These are phyloP conservation scores for Micronycteris hirsuta DNA, from an alignment of 2,113 vertebrate genomes.

Conservation along the genomic window DNA sequence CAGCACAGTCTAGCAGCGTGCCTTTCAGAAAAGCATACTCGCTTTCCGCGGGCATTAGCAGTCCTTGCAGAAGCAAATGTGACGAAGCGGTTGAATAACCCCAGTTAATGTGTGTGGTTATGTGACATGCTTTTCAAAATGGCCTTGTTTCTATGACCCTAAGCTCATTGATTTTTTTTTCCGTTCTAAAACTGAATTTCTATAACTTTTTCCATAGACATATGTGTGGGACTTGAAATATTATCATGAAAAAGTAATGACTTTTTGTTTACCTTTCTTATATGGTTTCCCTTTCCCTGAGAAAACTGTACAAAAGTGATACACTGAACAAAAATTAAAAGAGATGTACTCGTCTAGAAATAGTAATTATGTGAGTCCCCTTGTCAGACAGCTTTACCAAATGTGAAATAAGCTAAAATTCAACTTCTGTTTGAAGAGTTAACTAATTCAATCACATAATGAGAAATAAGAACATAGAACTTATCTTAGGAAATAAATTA, in stretches of 20 bases:
- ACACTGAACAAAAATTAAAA: background rate
- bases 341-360: background rate
- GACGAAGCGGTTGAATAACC: background rate
- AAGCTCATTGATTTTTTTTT: background rate
- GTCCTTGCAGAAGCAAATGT: background rate
- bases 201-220: background rate
- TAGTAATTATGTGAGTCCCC: background rate
- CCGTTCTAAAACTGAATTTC: background rate
- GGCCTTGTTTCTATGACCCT: background rate
- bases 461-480: background rate
- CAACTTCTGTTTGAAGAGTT: background rate
- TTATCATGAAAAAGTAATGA: background rate
- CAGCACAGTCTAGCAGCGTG: background rate
- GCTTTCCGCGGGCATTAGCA: background rate
- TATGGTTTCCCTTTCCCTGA: background rate
- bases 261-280: background rate
- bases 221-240: background rate
- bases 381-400: background rate
- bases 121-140: background rate
- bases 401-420: background rate
- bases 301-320: background rate
- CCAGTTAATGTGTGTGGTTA: background rate
- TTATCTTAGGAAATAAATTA: constrained; percentile 25
- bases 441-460: background rate
- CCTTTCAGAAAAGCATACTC: background rate